Evolutionary conservation across 2,888 invertebrate species (phyloP).

Genomic region (Anaspis maculata): DNA sequence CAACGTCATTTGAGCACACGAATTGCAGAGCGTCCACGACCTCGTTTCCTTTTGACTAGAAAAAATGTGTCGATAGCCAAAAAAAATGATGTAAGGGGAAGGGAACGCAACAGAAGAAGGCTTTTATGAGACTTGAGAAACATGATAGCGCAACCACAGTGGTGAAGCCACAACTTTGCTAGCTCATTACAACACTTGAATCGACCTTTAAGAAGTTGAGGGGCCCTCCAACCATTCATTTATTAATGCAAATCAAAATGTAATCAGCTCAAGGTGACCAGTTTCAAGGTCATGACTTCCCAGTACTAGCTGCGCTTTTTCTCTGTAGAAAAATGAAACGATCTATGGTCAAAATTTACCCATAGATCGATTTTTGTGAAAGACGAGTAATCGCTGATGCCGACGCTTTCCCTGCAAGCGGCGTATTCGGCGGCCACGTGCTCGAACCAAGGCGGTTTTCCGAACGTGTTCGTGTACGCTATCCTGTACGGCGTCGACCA

Average conservation of each 20-base stretch:
- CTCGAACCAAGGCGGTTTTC: slow-evolving; percentile 91
- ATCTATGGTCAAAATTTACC: too few species aligned
- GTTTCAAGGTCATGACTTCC: too few species aligned
- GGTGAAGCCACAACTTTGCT: too few species aligned
- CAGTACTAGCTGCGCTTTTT: too few species aligned
- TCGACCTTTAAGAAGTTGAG: too few species aligned
- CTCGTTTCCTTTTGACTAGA: slow-evolving; percentile 75
- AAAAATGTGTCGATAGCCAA: slow-evolving; percentile 10
- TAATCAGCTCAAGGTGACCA: too few species aligned
- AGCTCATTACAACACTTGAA: too few species aligned
- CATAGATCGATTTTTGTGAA: slow-evolving; percentile 94
- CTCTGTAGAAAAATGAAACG: too few species aligned
- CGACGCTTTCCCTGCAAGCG: slow-evolving; percentile 87
- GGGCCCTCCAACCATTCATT: not conserved
- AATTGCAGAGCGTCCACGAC: slow-evolving; percentile 85
- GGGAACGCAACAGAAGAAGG: too few species aligned
- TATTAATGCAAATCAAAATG: not conserved
- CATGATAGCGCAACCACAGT: too few species aligned
- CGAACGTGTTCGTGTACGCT: slow-evolving; percentile 75
- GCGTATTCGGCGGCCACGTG: slow-evolving; percentile 82
- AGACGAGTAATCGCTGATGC: slow-evolving; percentile 92
- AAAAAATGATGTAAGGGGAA: too few species aligned
- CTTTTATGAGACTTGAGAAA: too few species aligned
- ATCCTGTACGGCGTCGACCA: slow-evolving; percentile 55
- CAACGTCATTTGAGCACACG: slow-evolving; percentile 92